These are phyloP conservation scores for Xerus rutilus DNA, from an alignment of 2,797 vertebrate species.

Conservation along the genomic window DNA sequence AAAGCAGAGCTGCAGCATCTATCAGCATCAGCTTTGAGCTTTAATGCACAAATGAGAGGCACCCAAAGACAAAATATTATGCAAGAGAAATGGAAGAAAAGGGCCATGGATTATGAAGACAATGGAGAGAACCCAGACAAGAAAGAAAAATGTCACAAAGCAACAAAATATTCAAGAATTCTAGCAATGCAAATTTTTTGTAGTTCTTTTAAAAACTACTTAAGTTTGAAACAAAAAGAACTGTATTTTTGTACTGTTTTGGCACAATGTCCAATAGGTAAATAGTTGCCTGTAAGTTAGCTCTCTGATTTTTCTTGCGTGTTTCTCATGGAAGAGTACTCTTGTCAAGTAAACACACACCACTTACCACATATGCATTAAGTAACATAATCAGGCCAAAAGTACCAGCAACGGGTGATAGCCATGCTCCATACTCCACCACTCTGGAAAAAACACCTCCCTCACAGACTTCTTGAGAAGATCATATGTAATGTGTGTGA, in stretches of 20 bases:
- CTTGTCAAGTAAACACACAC: background rate
- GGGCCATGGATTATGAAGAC: background rate
- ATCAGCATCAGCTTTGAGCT: too few species aligned
- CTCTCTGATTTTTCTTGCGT: background rate
- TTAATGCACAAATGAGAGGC: background rate
- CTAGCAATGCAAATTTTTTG: background rate
- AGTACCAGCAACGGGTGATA: accelerated
- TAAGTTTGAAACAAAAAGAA: background rate
- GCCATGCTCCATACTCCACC: accelerated
- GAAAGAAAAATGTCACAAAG: background rate
- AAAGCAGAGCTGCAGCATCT: too few species aligned
- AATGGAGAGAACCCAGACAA: background rate
- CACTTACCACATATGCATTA: background rate
- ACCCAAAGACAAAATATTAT: background rate
- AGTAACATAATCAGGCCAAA: background rate
- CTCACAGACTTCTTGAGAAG: background rate
- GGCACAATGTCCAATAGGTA: background rate
- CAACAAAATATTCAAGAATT: background rate
- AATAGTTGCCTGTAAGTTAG: background rate
- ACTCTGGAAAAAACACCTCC: background rate
- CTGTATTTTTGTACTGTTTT: background rate
- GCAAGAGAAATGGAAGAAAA: background rate
- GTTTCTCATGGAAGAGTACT: background rate
- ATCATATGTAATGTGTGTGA: background rate
- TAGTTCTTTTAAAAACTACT: background rate